These are phyloP conservation scores for Dryomyza anilis DNA, from an alignment of 2,888 invertebrate species.

Conservation along the genomic window DNA sequence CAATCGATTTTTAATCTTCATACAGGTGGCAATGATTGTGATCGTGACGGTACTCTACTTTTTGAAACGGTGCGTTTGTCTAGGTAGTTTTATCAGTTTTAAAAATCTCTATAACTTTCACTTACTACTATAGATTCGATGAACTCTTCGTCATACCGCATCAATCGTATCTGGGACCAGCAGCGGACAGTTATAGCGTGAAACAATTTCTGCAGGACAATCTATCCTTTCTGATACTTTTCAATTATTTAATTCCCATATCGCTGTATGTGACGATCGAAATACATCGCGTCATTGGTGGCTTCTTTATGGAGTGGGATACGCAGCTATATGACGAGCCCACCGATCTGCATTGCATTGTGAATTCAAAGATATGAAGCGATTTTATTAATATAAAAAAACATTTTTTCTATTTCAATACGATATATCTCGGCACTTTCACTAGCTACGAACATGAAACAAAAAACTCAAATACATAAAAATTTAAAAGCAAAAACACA, in stretches of 20 bases:
- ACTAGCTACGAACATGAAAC: too few species aligned
- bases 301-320: slow-evolving; percentile 79
- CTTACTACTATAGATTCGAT: slow-evolving; percentile 49
- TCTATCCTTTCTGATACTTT: slow-evolving; percentile 75
- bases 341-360: slow-evolving; percentile 70
- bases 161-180: slow-evolving; percentile 58
- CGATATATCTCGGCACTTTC: too few species aligned
- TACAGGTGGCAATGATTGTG: slow-evolving; percentile 67
- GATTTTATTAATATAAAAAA: too few species aligned
- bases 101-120: too few species aligned
- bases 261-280: slow-evolving; percentile 86
- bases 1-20: slow-evolving; percentile 74
- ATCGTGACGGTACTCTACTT: slow-evolving; percentile 67
- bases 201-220: slow-evolving; percentile 65
- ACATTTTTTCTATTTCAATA: too few species aligned
- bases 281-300: slow-evolving; percentile 70
- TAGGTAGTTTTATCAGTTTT: too few species aligned
- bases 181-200: slow-evolving; percentile 47
- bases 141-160: slow-evolving; percentile 54
- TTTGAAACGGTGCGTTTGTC: slow-evolving; percentile 64
- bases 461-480: too few species aligned
- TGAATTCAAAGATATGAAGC: too few species aligned
- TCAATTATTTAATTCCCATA: slow-evolving; percentile 85
- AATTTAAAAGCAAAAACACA: too few species aligned
- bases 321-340: slow-evolving; percentile 68